phyloP scores from a whole-genome alignment of 2,888 invertebrate species.

The Drosophila prolongata region DNA sequence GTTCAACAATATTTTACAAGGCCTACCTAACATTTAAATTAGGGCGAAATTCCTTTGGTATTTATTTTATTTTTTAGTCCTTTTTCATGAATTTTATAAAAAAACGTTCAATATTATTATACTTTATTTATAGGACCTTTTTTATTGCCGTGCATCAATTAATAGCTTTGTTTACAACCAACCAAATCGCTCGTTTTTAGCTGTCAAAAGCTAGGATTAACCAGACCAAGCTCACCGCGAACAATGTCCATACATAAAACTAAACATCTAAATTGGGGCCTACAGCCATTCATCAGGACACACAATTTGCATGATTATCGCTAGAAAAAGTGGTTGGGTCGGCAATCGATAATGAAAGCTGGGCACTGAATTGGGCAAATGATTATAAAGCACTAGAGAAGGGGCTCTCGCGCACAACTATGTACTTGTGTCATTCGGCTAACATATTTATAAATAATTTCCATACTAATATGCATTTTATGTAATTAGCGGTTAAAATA shows the following conservation, averaged over 20 bases:
- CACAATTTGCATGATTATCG: constrained; percentile 54
- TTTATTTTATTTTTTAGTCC: too few species aligned
- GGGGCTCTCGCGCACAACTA: neutral
- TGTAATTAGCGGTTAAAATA: constrained; percentile 80
- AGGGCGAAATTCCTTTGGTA: too few species aligned
- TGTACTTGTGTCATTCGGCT: constrained; percentile 52
- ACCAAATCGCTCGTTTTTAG: constrained; percentile 3
- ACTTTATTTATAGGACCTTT: neutral
- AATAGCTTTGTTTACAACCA: constrained; percentile 14
- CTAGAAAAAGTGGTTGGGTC: constrained; percentile 12
- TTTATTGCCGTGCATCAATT: constrained; percentile 13
- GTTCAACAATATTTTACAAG: too few species aligned
- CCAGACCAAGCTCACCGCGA: constrained; percentile 36
- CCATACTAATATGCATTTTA: constrained; percentile 78
- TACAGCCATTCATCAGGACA: constrained; percentile 55
- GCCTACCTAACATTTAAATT: too few species aligned
- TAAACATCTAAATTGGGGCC: constrained; percentile 64
- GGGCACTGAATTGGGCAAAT: constrained; percentile 58
- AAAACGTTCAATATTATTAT: too few species aligned
- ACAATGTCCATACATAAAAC: constrained; percentile 29
- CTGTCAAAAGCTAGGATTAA: constrained; percentile 40
- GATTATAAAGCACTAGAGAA: constrained; percentile 40
- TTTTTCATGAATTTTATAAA: too few species aligned
- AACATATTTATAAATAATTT: constrained; percentile 79
- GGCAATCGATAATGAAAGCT: constrained; percentile 63